Percentiles rank a stretch among this genome's conserved stretches.
Conservation (phyloP, 2,113 vertebrate species). For the Carettochelys insculpta region DNA sequence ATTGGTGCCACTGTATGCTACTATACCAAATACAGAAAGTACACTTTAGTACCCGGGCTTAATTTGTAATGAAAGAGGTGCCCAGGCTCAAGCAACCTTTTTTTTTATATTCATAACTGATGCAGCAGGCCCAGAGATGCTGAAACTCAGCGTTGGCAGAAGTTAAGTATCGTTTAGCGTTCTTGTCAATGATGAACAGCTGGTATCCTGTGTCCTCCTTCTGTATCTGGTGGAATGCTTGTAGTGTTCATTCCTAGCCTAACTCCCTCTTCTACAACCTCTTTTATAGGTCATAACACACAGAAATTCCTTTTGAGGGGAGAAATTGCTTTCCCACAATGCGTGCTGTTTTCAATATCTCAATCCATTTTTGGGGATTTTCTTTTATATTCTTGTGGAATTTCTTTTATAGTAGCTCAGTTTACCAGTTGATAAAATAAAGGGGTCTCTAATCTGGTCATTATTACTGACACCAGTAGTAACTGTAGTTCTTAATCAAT, state of each 20-base stretch:
- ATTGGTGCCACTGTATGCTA: too few species aligned
- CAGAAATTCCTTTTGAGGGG: neutral
- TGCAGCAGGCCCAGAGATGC: too few species aligned
- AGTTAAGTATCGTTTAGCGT: too few species aligned
- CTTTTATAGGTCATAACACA: neutral
- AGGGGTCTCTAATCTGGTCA: neutral
- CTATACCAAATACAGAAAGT: neutral
- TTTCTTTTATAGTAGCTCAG: neutral
- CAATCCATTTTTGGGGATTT: too few species aligned
- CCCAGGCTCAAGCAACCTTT: too few species aligned
- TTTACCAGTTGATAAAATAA: neutral
- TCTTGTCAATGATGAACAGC: neutral
- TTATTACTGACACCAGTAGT: neutral
- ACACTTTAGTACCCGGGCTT: neutral
- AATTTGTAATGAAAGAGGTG: too few species aligned
- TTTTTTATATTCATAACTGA: too few species aligned
- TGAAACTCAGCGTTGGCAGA: too few species aligned
- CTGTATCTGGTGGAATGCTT: neutral
- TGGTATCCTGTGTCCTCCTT: neutral
- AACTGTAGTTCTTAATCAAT: neutral
- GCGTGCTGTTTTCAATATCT: neutral
- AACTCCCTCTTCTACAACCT: neutral
- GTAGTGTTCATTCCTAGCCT: neutral
- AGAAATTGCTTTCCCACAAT: neutral
- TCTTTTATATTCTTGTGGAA: neutral